Base-by-base conservation (phyloP, 2,113 vertebrate genomes). In the Meriones unguiculatus region DNA sequence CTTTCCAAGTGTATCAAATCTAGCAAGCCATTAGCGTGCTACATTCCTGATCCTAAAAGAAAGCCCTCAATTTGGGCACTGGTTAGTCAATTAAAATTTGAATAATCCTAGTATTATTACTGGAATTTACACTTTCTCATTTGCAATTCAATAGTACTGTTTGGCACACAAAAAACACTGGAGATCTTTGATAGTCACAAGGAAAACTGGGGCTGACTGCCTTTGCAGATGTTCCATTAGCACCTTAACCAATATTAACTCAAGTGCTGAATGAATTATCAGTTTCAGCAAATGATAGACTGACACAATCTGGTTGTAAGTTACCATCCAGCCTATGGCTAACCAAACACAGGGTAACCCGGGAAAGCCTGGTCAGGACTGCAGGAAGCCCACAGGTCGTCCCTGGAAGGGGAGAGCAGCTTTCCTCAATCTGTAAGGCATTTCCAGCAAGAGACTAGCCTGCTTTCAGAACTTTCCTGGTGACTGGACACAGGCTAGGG, bases 21-120 rank as follows among this genome's bases (percentile, higher is more conserved):
- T 3, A 81, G 28, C 20, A 87, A 87, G 87, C 77, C 84, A 64
- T 84, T 88, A 69, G 69, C 5, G 5, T 13, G 70, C 38, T 69
- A 9, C 69, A 77, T 78, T 76, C 97, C 87, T 57, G 91, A 89
- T 90, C 50, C 82, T 89, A 93, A 85, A 95, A 94, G n/a, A 77
- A 93, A 92, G 72, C 52, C 41, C 65, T 89, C 30, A 86, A 76
- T 22, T 94, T 97, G 91, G 89, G 32, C 24, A 94, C 1, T 81
- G 41, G 32, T 57, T 76, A 94, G 76, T 24, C 93, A 75, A n/a
- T 92, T 91, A 73, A 52, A 81, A 89, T 69, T 78, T 70, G 24
- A 89, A 90, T 72, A 90, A 20, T 57, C 52, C 59, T 28, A 95
- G 62, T 77, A 91, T 90, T 95, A 85, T 59, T 7, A 81, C 35